Evolutionary conservation across 2,113 vertebrate species (phyloP).

Genomic region (Sorex araneus): DNA sequence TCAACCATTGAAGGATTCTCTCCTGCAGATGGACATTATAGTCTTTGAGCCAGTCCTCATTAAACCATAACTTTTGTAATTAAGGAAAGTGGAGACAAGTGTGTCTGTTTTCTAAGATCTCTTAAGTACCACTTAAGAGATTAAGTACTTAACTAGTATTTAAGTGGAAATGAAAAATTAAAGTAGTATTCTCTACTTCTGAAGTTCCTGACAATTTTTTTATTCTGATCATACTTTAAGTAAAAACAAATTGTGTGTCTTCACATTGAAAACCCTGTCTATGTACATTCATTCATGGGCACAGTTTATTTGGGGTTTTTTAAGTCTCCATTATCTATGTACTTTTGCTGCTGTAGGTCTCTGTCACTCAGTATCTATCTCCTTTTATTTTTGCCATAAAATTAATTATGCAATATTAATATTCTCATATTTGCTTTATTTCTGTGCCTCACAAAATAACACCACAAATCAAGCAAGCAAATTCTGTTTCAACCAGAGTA

Average conservation of each 20-base stretch:
- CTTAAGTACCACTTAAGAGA: not conserved
- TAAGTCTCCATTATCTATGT: too few relatives aligned
- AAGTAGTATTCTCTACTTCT: not conserved
- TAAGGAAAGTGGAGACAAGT: not conserved
- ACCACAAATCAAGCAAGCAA: not conserved
- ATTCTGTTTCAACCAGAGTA: not conserved
- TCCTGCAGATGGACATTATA: not conserved
- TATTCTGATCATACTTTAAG: not conserved
- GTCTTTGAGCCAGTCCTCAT: not conserved
- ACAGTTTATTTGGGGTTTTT: too few relatives aligned
- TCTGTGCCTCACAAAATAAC: too few relatives aligned
- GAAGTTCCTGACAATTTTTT: not conserved
- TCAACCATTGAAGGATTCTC: not conserved
- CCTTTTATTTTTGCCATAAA: too few relatives aligned
- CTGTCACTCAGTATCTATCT: too few relatives aligned
- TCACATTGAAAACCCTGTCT: too few relatives aligned
- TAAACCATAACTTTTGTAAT: not conserved
- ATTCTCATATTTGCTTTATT: too few relatives aligned
- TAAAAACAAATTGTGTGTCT: not conserved
- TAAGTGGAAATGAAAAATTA: not conserved
- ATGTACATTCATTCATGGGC: too few relatives aligned
- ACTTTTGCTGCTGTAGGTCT: too few relatives aligned
- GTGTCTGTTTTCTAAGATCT: not conserved
- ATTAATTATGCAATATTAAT: too few relatives aligned
- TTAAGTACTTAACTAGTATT: not conserved